A percentile compares a stretch with the other conserved stretches of the same genome.
phyloP scores from a whole-genome alignment of 1,140 invertebrate genomes.

The Camponotus pennsylvanicus region DNA sequence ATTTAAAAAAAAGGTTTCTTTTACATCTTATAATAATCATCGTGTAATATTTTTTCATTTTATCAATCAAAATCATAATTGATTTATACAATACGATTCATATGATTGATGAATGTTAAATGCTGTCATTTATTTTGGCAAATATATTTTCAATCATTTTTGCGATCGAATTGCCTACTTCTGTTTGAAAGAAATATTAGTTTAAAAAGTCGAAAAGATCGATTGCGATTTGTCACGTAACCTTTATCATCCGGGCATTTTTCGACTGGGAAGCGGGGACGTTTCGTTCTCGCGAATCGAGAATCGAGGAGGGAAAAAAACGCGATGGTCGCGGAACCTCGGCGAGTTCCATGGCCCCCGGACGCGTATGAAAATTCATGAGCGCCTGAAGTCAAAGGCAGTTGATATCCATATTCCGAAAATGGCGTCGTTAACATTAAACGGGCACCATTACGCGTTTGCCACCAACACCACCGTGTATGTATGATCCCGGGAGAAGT shows the following conservation, averaged over 20 bases:
- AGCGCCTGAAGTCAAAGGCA: constrained; percentile 80
- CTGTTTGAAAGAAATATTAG: background rate
- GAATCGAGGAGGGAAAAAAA: constrained; percentile 62
- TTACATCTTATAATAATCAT: too few relatives aligned
- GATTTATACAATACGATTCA: too few relatives aligned
- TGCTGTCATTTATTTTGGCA: too few relatives aligned
- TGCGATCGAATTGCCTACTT: too few relatives aligned
- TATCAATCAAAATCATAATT: too few relatives aligned
- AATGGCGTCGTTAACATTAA: constrained; percentile 86
- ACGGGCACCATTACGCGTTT: constrained; percentile 83
- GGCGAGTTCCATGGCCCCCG: constrained; percentile 50
- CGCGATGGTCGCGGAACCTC: constrained; percentile 63
- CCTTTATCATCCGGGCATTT: background rate
- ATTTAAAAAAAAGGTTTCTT: too few relatives aligned
- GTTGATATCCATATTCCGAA: constrained; percentile 85
- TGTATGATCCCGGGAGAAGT: constrained; percentile 48
- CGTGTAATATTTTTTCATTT: too few relatives aligned
- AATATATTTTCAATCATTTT: too few relatives aligned
- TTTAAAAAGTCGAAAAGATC: background rate
- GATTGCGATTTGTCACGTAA: background rate
- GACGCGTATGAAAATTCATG: constrained; percentile 84
- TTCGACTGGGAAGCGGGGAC: background rate
- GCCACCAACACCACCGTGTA: constrained; percentile 60
- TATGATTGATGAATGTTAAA: too few relatives aligned
- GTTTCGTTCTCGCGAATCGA: constrained; percentile 13